Conservation (phyloP, 2,888 invertebrate species). For the Leptinotarsa juncta region DNA sequence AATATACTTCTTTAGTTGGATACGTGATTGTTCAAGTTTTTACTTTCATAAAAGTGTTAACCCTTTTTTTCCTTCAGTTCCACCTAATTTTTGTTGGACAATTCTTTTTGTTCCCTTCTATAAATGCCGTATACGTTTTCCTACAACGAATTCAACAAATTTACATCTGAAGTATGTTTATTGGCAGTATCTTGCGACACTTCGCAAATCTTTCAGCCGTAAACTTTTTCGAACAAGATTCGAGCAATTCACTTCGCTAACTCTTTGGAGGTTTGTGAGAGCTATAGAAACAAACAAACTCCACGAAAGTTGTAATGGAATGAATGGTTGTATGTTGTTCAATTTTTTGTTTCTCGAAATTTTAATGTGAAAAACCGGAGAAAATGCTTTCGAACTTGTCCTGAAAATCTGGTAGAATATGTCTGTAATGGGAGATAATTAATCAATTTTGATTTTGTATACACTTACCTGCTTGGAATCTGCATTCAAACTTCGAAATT, state of each 20-base stretch:
- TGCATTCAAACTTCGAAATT: no score
- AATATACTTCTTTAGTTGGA: no score
- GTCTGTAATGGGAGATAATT: no score
- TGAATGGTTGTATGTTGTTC: not conserved
- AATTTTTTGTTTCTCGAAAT: not conserved
- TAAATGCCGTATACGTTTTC: conserved; percentile 6
- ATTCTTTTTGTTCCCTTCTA: not conserved
- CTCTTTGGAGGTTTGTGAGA: not conserved
- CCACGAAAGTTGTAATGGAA: not conserved
- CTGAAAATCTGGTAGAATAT: no score
- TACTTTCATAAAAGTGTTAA: no score
- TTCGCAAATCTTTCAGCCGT: conserved; percentile 10
- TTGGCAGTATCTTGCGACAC: conserved; percentile 8
- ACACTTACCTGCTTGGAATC: no score
- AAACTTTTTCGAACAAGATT: conserved; percentile 18
- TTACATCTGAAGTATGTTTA: conserved; percentile 15
- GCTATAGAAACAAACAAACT: conserved; percentile 10
- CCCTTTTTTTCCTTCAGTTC: no score
- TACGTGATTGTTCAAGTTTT: no score
- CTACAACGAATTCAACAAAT: not conserved
- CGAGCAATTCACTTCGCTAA: conserved; percentile 1
- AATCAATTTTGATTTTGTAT: no score
- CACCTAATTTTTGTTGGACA: no score
- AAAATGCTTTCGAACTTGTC: no score
- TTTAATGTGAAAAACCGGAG: not conserved